Conservation (phyloP, 2,797 vertebrate species). For the Xerus rutilus region DNA sequence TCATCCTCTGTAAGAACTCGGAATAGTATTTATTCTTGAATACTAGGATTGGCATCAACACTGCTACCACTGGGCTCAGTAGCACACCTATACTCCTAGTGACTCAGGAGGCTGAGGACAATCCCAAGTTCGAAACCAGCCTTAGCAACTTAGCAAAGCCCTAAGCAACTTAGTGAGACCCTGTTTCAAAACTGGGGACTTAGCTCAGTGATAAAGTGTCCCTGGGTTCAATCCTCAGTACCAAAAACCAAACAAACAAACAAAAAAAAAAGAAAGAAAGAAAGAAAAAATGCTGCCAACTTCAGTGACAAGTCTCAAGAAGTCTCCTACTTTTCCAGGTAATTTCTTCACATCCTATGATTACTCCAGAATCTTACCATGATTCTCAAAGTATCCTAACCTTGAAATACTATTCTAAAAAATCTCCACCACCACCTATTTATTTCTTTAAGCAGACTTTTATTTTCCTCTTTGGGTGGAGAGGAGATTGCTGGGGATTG, state of each 20-base stretch:
- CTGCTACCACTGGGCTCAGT: too few species aligned
- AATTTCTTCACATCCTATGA: not conserved
- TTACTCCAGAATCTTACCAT: not conserved
- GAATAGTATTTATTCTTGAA: not conserved
- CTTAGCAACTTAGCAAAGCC: too few species aligned
- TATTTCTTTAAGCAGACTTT: slow-evolving; percentile 2
- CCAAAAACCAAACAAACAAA: too few species aligned
- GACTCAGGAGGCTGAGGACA: too few species aligned
- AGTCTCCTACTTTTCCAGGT: not conserved
- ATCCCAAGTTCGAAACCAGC: too few species aligned
- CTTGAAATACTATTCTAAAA: slow-evolving; percentile 22
- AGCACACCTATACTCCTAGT: too few species aligned
- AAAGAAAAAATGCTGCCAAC: not conserved
- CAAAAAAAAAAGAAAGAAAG: too few species aligned
- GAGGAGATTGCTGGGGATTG: not conserved
- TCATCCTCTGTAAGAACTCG: not conserved
- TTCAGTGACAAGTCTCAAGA: not conserved
- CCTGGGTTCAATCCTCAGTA: too few species aligned
- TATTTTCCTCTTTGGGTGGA: not conserved
- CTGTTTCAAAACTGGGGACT: too few species aligned
- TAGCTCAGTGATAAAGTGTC: too few species aligned
- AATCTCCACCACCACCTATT: not conserved
- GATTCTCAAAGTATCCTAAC: not conserved
- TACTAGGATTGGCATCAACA: not conserved
- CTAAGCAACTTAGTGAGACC: too few species aligned